Conservation (phyloP, 1,140 invertebrate genomes). For the Brachystomella parvula region DNA sequence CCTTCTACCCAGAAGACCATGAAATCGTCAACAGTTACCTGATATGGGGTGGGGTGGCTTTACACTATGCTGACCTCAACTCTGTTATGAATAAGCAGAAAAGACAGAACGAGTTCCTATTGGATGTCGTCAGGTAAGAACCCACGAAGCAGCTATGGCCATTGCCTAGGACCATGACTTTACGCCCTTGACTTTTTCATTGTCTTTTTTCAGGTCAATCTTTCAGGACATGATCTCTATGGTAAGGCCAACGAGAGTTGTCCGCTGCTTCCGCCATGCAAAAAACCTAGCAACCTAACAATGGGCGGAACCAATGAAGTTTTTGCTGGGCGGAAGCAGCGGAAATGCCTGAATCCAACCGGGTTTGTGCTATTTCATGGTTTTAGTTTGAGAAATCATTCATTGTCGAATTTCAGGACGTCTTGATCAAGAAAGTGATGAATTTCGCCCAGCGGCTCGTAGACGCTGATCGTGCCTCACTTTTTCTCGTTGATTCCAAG, state of each 20-base stretch:
- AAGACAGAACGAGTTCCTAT: constrained; percentile 60
- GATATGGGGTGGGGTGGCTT: constrained; percentile 55
- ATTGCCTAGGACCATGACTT: too few species aligned
- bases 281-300: too few species aligned
- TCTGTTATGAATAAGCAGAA: constrained; percentile 56
- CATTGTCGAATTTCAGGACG: constrained; percentile 51
- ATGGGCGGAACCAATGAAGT: too few species aligned
- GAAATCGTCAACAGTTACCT: constrained; percentile 56
- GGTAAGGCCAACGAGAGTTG: constrained; percentile 37
- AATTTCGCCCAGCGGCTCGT: constrained; percentile 71
- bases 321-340: too few species aligned
- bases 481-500: constrained; percentile 64
- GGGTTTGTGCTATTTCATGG: too few species aligned
- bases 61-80: constrained; percentile 47
- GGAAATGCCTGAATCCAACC: too few species aligned
- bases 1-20: constrained; percentile 58
- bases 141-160: not conserved
- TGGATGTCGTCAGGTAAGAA: constrained; percentile 55
- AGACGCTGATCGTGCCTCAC: constrained; percentile 67
- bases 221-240: constrained; percentile 78
- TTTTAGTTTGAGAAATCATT: too few species aligned
- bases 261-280: too few species aligned
- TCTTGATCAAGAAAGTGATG: constrained; percentile 72
- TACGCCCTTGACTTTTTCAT: not conserved
- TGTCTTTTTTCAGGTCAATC: constrained; percentile 49